These are phyloP conservation scores for Egretta garzetta DNA, from an alignment of 2,113 vertebrate genomes.

Conservation along the genomic window DNA sequence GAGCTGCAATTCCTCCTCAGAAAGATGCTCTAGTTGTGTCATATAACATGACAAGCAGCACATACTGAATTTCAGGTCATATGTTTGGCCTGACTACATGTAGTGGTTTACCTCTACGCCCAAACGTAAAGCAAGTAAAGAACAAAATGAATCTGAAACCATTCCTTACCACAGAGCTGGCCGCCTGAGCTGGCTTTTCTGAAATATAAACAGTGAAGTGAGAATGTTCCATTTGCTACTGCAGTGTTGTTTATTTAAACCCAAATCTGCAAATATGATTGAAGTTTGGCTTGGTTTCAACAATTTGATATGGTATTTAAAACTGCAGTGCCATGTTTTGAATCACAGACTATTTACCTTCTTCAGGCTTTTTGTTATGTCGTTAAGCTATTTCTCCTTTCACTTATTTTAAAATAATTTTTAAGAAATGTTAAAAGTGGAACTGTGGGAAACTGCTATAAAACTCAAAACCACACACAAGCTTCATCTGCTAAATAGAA, in stretches of 20 bases:
- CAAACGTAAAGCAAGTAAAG: not conserved
- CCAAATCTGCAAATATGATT: constrained; percentile 38
- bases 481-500: not conserved
- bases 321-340: not conserved
- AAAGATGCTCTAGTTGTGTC: not conserved
- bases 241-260: constrained; percentile 41
- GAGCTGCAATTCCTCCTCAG: not conserved
- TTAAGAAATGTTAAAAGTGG: not conserved
- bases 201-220: constrained; percentile 14
- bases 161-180: not conserved
- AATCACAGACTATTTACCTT: not conserved
- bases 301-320: constrained; percentile 23
- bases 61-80: not conserved
- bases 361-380: not conserved
- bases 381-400: not conserved
- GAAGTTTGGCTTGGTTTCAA: constrained; percentile 44
- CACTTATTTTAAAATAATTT: not conserved
- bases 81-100: not conserved
- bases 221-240: constrained; percentile 36
- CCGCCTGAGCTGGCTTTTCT: not conserved
- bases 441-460: constrained; percentile 44
- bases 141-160: not conserved
- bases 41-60: not conserved
- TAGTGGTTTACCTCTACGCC: not conserved
- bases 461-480: not conserved